Base-by-base conservation (phyloP, 1,140 invertebrate genomes). In the Zaprionus davidi region DNA sequence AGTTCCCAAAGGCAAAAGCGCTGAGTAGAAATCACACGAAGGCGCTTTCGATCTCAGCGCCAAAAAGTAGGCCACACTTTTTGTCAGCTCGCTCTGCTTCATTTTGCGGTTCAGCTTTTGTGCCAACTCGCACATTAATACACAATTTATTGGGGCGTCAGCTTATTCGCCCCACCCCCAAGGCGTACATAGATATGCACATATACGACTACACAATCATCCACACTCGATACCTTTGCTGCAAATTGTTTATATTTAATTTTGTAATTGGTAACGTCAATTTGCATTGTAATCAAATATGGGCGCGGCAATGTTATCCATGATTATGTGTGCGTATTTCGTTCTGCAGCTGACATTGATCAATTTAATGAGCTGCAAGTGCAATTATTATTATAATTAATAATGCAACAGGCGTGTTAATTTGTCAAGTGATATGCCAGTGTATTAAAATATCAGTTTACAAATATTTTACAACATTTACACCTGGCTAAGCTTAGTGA, bases 261-360 rank as follows among this genome's bases (percentile, higher is more conserved):
- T 51, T 49, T 58, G 74, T 53, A 82, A 82, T 76, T 86, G 71
- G 79, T 75, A 85, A 75, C 69, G 60, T 62, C 56, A 79, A 79
- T 79, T 64, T 76, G 75, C 64, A 31, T 46, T 44, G 70, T 72
- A 72, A 76, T 85, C 71, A 81, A 78, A 78, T 75, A 79, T 64
- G 28, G 38, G 17, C 63, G 49, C 46, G 41, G 11, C 31, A 26
- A 64, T 53, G n/a, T 9, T 62, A 36, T 31, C 58, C 31, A 31
- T 28, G 15, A 22, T 38, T 34, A 20, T 36, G 57, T 71, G 44
- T 15, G 0, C 11, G 1, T 20, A 28, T 31, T 34, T 51, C 7
- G 12, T 20, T 49, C 49, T 20, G 41, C 3, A 28, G 41, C 5
- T 72, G 64, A 78, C 53, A 74, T 56, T 84, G 74, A 79, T 63